phyloP scores from a whole-genome alignment of 53 echinoderm and acorn worm genomes.

The Holothuria leucospilota region DNA sequence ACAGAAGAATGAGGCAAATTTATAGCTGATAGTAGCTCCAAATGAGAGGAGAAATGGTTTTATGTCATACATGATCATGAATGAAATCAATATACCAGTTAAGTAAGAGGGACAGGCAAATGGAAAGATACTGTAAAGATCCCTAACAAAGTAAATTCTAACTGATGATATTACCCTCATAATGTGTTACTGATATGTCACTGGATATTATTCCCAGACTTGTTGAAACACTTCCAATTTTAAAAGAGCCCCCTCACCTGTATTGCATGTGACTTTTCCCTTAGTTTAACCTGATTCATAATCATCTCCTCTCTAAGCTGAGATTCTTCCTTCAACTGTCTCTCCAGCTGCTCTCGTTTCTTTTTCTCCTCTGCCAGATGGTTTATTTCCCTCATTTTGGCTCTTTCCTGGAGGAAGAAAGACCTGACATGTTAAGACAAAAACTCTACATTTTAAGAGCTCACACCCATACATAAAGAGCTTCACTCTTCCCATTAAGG shows the following conservation, averaged over 20 bases:
- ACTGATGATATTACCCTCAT: not conserved
- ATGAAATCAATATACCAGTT: too few species aligned
- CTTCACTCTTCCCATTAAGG: too few species aligned
- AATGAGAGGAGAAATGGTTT: too few species aligned
- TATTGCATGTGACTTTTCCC: slow-evolving; percentile 78
- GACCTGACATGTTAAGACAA: too few species aligned
- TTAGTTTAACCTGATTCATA: slow-evolving; percentile 78
- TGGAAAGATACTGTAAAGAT: too few species aligned
- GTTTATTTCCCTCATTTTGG: slow-evolving; percentile 70
- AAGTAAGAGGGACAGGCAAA: too few species aligned
- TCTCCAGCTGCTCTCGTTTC: slow-evolving; percentile 90
- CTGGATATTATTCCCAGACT: too few species aligned
- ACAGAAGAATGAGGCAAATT: too few species aligned
- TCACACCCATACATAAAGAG: too few species aligned
- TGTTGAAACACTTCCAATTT: not conserved
- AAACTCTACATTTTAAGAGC: too few species aligned
- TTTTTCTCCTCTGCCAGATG: slow-evolving; percentile 81
- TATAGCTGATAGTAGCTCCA: too few species aligned
- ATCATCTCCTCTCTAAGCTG: slow-evolving; percentile 85
- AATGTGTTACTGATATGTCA: not conserved
- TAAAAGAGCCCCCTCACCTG: slow-evolving; percentile 63
- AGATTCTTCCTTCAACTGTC: slow-evolving; percentile 87
- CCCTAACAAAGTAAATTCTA: not conserved
- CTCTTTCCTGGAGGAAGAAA: slow-evolving; percentile 68
- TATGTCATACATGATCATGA: too few species aligned